phyloP scores from a whole-genome alignment of 2,113 vertebrate genomes.

The Corythornis madagascariensis region DNA sequence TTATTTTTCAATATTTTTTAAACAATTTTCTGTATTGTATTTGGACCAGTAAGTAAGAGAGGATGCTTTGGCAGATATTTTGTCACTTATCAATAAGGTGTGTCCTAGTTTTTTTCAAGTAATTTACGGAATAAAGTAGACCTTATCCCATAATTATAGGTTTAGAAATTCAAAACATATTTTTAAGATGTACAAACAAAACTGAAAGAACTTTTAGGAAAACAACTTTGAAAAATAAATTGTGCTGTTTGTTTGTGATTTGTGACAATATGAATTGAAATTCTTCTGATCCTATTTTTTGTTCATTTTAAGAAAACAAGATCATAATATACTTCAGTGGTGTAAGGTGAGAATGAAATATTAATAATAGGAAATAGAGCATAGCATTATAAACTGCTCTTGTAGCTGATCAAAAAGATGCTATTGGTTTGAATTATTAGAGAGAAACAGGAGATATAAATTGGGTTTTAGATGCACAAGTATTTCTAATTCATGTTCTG shows the following conservation, averaged over 20 bases:
- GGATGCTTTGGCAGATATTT: neutral
- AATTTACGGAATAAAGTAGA: neutral
- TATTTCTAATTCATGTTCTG: neutral
- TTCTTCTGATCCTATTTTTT: neutral
- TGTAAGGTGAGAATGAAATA: slow-evolving; percentile 3
- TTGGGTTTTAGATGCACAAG: neutral
- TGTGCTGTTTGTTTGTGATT: neutral
- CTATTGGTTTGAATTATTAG: neutral
- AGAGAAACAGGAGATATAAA: neutral
- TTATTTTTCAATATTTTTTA: neutral
- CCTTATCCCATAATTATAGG: neutral
- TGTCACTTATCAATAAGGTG: neutral
- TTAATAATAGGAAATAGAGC: neutral
- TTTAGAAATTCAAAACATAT: neutral
- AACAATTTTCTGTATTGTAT: too few species aligned
- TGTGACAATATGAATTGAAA: neutral
- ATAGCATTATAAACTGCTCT: neutral
- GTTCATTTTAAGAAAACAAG: neutral
- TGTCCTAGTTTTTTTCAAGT: neutral
- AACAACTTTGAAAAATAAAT: neutral
- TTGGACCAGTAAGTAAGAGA: neutral
- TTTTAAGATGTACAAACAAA: neutral
- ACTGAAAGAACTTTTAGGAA: neutral
- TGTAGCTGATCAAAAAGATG: neutral
- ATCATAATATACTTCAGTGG: neutral